Base-by-base conservation (phyloP, 2,797 vertebrate species). In the Notolepis coatsorum region DNA sequence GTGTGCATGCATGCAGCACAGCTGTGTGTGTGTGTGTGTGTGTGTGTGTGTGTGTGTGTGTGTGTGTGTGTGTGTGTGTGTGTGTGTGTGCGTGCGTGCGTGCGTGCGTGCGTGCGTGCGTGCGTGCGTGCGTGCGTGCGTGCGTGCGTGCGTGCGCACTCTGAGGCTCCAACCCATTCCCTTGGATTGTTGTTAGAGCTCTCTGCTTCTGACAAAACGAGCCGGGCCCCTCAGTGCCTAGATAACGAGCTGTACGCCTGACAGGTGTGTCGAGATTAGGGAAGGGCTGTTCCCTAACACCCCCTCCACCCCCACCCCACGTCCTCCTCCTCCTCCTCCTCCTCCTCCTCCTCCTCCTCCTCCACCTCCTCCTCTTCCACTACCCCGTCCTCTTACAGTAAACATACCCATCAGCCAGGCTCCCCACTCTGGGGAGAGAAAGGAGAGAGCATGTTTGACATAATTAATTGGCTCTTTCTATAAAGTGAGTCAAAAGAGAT, bases 391-490 rank as follows among this genome's bases (percentile, higher is more conserved):
- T 78, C 90, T 86, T 82, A 85, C 91, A 88, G 94, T 95, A 96
- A 96, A 96, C 95, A 96, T 92, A 90, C 93, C 94, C 94, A 94
- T 95, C 94, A 94, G 91, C 88, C 88, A 77, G 86, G 68, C 74
- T 56, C 88, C 82, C 90, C 52, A 81, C 87, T 93, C 93, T 90
- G 92, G 59, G 71, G 92, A 94, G 92, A 90, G 86, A 93, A 92
- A 63, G 46, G 69, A 82, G 54, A 70, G 73, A 95, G 90, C 93
- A 93, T 94, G 94, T 95, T 96, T 96, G 94, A 96, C 95, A 95
- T 95, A 95, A 95, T 95, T 96, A 96, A 96, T 96, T 95, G 95
- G 94, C 93, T 96, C 75, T 95, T 95, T 95, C 93, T 93, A 91
- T 94, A 95, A 93, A 95, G 94, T 92, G 92, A 95, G 94, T 95